phyloP scores from a whole-genome alignment of 1,140 invertebrate genomes.

The Campoletis sonorensis region DNA sequence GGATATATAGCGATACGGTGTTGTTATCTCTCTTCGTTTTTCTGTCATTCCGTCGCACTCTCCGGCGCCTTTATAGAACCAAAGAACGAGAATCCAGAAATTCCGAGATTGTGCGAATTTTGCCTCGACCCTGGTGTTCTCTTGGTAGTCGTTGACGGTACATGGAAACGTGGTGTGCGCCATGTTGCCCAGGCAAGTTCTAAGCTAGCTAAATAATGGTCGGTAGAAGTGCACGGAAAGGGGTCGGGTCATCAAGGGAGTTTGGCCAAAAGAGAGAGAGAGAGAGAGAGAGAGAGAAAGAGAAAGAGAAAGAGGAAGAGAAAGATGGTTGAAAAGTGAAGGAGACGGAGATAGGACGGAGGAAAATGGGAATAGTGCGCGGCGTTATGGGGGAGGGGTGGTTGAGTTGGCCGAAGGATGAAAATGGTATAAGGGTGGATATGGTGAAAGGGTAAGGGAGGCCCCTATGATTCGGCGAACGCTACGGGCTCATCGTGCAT shows the following conservation, averaged over 20 bases:
- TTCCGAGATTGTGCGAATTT: conserved; percentile 55
- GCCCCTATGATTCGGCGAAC: conserved; percentile 22
- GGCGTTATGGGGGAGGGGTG: background rate
- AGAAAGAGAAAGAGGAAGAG: conserved; percentile 21
- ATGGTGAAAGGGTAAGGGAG: conserved; percentile 16
- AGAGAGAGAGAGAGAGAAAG: conserved; percentile 19
- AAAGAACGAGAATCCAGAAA: conserved; percentile 49
- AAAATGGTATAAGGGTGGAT: conserved; percentile 34
- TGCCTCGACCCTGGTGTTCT: conserved; percentile 21
- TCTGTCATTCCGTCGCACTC: background rate
- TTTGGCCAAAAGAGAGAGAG: conserved; percentile 34
- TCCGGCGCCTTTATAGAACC: background rate
- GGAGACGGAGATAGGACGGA: background rate
- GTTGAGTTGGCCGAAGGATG: conserved; percentile 30
- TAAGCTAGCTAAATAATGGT: conserved; percentile 75
- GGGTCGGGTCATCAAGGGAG: conserved; percentile 50
- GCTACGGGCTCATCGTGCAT: conserved; percentile 30
- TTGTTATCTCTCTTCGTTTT: conserved; percentile 17
- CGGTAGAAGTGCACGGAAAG: conserved; percentile 67
- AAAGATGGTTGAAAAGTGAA: conserved; percentile 24
- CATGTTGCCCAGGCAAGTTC: conserved; percentile 67
- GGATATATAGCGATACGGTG: conserved; percentile 16
- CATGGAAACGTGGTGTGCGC: conserved; percentile 40
- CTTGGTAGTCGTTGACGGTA: conserved; percentile 44
- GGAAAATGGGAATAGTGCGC: conserved; percentile 32